Evolutionary conservation across 2,113 vertebrate species (phyloP).

Genomic region (Saguinus midas): DNA sequence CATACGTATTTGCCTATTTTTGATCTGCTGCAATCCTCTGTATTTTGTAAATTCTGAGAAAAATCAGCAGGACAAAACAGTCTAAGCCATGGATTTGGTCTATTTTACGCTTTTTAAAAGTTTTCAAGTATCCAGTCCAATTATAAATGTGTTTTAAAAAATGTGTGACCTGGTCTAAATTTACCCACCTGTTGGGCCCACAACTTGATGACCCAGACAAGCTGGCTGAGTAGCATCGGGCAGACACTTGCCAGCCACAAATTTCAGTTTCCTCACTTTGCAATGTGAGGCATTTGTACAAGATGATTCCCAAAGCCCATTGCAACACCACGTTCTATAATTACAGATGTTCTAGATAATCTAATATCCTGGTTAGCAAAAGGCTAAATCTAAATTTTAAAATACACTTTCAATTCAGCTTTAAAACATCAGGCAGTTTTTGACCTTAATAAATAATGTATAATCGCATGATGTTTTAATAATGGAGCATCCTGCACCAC

Average conservation of each 20-base stretch:
- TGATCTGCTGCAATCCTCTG: slow-evolving; percentile 74
- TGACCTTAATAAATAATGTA: neutral
- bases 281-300: neutral
- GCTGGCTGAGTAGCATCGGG: accelerated
- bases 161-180: slow-evolving; percentile 26
- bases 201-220: accelerated
- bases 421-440: neutral
- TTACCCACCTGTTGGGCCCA: slow-evolving; percentile 13
- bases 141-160: slow-evolving; percentile 48
- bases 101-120: slow-evolving; percentile 71
- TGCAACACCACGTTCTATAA: neutral
- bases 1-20: slow-evolving; percentile 76
- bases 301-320: neutral
- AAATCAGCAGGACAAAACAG: slow-evolving; percentile 76
- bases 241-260: accelerated
- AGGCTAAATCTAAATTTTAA: neutral
- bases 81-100: slow-evolving; percentile 75
- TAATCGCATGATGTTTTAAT: neutral
- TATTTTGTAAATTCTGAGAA: slow-evolving; percentile 80
- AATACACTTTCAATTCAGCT: neutral
- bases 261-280: neutral
- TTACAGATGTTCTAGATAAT: neutral
- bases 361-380: neutral
- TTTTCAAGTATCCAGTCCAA: slow-evolving; percentile 70
- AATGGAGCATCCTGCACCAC: accelerated